Evolutionary conservation across 1,140 invertebrate genomes (phyloP).

Genomic region (Eueides isabella): DNA sequence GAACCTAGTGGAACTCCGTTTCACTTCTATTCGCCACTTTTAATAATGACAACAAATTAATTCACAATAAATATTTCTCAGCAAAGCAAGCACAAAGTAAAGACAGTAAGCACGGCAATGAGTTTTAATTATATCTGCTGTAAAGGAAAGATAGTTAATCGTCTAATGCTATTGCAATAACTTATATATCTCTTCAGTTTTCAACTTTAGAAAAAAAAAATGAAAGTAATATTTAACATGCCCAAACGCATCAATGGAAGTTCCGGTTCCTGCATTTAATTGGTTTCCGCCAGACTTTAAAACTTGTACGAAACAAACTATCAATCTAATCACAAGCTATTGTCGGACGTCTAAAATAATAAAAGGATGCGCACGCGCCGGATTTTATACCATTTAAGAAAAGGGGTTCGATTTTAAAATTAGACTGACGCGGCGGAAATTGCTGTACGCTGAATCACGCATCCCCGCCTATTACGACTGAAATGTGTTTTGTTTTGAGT

Average conservation of each 20-base stretch:
- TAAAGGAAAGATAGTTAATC: too few species aligned
- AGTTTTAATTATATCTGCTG: too few species aligned
- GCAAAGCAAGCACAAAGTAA: too few species aligned
- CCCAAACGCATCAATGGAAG: not conserved
- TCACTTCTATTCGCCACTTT: too few species aligned
- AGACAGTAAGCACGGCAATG: too few species aligned
- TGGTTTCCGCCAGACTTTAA: slow-evolving; percentile 32
- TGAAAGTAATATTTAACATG: not conserved
- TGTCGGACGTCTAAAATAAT: slow-evolving; percentile 57
- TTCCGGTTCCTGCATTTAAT: slow-evolving; percentile 5
- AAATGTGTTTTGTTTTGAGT: not conserved
- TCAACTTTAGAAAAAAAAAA: not conserved
- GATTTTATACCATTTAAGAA: slow-evolving; percentile 55
- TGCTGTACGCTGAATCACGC: slow-evolving; percentile 49
- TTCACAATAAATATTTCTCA: too few species aligned
- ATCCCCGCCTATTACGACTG: slow-evolving; percentile 25
- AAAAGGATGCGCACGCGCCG: slow-evolving; percentile 54
- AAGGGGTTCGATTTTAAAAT: slow-evolving; percentile 57
- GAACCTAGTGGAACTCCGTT: too few species aligned
- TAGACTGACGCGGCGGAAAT: slow-evolving; percentile 57
- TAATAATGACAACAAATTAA: too few species aligned
- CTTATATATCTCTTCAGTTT: too few species aligned
- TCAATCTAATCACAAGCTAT: slow-evolving; percentile 45
- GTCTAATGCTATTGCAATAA: too few species aligned
- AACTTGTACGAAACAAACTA: slow-evolving; percentile 36